Conservation (phyloP, 2,888 invertebrate genomes). For the Kryphioiulus occultus region DNA sequence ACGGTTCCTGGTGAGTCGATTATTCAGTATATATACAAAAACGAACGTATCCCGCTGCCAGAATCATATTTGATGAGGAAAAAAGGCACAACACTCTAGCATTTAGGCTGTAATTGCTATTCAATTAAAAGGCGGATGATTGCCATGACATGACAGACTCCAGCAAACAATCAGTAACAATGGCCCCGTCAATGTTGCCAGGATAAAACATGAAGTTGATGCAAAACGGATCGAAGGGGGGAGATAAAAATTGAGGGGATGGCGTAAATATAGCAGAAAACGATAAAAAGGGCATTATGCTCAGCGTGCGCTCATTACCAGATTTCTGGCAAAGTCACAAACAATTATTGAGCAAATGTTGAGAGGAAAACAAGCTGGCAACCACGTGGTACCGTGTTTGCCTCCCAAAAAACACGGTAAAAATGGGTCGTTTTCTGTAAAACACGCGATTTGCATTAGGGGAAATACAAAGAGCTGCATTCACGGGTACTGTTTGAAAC, state of each 20-base stretch:
- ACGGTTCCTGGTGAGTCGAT: not conserved
- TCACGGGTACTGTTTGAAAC: not conserved
- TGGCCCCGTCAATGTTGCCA: not conserved
- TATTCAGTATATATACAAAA: too few relatives aligned
- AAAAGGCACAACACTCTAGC: too few relatives aligned
- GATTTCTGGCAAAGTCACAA: constrained; percentile 23
- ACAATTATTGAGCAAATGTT: not conserved
- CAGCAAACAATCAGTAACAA: not conserved
- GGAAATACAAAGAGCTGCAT: not conserved
- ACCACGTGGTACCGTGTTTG: not conserved
- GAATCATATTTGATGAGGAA: not conserved
- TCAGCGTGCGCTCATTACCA: not conserved
- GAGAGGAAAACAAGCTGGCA: constrained; percentile 2
- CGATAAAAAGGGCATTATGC: constrained; percentile 13
- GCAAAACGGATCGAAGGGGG: constrained; percentile 10
- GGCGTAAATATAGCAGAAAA: not conserved
- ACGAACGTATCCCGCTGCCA: not conserved
- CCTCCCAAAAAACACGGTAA: not conserved
- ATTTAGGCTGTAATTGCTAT: not conserved
- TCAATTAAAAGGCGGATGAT: not conserved
- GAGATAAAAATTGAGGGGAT: constrained; percentile 8
- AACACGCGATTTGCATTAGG: not conserved
- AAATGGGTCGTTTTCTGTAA: not conserved
- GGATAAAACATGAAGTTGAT: not conserved
- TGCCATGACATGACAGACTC: not conserved